Evolutionary conservation across 2,888 invertebrate species (phyloP).

Genomic region (Phania funesta): DNA sequence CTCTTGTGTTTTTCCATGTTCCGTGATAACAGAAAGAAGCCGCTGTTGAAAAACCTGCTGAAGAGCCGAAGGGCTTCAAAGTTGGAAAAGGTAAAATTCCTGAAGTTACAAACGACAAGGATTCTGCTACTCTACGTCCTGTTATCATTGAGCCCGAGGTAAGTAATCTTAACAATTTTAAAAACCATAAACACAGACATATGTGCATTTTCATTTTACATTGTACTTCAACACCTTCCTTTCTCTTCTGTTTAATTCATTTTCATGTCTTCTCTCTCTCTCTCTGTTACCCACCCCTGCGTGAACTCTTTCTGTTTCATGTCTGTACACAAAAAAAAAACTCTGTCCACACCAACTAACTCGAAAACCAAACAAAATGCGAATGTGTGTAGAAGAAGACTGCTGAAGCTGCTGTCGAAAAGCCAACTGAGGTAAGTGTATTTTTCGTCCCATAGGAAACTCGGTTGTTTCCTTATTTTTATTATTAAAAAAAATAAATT

Average conservation of each 20-base stretch:
- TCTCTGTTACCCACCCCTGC: neutral
- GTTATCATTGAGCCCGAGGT: constrained; percentile 80
- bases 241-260: neutral
- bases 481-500: neutral
- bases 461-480: neutral
- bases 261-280: neutral
- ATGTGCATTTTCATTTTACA: neutral
- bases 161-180: constrained; percentile 9
- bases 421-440: constrained; percentile 55
- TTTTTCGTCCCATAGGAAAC: neutral
- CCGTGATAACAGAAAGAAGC: constrained; percentile 74
- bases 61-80: constrained; percentile 73
- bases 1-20: constrained; percentile 59
- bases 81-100: constrained; percentile 79
- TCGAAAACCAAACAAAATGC: neutral
- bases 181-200: neutral
- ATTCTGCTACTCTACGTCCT: constrained; percentile 76
- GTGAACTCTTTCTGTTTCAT: neutral
- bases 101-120: constrained; percentile 73
- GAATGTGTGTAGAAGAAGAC: constrained; percentile 44
- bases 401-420: constrained; percentile 43
- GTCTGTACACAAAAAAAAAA: neutral
- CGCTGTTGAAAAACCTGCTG: constrained; percentile 68
- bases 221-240: neutral
- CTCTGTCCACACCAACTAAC: neutral